phyloP scores from a whole-genome alignment of 1,140 invertebrate species.

The Drosophila arawakana region DNA sequence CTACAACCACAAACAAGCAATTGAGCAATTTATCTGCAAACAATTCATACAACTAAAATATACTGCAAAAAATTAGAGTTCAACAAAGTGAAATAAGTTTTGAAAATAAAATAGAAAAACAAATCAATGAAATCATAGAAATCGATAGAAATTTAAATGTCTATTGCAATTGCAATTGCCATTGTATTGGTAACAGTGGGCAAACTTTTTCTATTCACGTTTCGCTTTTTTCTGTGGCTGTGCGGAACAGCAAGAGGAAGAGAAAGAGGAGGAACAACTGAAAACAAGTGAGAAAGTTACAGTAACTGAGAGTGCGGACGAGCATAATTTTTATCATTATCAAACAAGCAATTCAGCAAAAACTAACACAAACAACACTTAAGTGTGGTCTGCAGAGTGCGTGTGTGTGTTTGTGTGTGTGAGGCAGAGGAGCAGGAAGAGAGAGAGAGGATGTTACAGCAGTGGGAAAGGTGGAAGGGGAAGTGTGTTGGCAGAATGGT shows the following conservation, averaged over 20 bases:
- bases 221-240: not conserved
- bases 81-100: slow-evolving; percentile 3
- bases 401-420: slow-evolving; percentile 24
- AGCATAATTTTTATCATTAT: slow-evolving; percentile 64
- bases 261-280: not conserved
- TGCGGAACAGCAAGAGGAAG: no score
- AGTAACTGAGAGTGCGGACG: slow-evolving; percentile 21
- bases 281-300: slow-evolving; percentile 39
- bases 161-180: not conserved
- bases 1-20: not conserved
- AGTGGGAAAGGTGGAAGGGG: not conserved
- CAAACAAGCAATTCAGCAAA: slow-evolving; percentile 71
- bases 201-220: not conserved
- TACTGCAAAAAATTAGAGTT: not conserved
- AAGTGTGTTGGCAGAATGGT: slow-evolving; percentile 38
- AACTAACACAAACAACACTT: slow-evolving; percentile 81
- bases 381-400: slow-evolving; percentile 64
- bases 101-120: not conserved
- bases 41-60: not conserved
- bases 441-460: not conserved
- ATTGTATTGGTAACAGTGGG: slow-evolving; percentile 6
- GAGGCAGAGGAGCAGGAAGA: not conserved
- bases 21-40: not conserved
- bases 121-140: not conserved
- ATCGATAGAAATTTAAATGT: not conserved